Evolutionary conservation across 2,113 vertebrate species (phyloP).

Genomic region (Pygoscelis antarcticus): DNA sequence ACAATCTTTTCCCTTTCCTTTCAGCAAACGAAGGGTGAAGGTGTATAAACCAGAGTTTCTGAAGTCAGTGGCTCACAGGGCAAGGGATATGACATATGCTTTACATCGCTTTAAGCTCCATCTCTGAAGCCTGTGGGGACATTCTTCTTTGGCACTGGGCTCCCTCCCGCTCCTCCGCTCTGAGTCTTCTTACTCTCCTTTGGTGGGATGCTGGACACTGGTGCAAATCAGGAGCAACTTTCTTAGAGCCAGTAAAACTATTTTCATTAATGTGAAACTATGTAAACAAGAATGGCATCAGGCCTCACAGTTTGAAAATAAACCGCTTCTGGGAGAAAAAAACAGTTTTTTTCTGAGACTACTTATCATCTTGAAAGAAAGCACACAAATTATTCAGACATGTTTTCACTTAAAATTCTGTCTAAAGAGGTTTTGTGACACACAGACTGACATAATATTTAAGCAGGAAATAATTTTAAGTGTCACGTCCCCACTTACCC

Average conservation of each 20-base stretch:
- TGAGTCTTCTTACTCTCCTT: background rate
- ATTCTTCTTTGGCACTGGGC: background rate
- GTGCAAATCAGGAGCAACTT: background rate
- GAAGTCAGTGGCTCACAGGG: background rate
- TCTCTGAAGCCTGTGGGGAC: background rate
- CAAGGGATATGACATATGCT: background rate
- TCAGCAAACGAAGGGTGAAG: slow-evolving; percentile 13
- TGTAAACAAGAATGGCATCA: background rate
- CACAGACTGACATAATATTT: background rate
- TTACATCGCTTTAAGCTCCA: background rate
- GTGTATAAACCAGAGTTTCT: slow-evolving; percentile 1
- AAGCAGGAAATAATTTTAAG: background rate
- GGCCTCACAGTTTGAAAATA: background rate
- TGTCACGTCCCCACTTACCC: background rate
- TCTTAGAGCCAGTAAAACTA: background rate
- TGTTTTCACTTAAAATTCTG: background rate
- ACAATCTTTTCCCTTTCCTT: slow-evolving; percentile 32
- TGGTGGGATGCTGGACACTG: background rate
- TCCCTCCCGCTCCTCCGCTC: background rate
- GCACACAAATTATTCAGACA: background rate
- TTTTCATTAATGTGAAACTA: background rate
- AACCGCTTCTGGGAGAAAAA: background rate
- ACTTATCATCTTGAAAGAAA: background rate
- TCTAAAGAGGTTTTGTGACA: background rate
- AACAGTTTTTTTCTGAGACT: background rate